Conservation (phyloP, 1,140 invertebrate genomes). For the Eumaeus atala region DNA sequence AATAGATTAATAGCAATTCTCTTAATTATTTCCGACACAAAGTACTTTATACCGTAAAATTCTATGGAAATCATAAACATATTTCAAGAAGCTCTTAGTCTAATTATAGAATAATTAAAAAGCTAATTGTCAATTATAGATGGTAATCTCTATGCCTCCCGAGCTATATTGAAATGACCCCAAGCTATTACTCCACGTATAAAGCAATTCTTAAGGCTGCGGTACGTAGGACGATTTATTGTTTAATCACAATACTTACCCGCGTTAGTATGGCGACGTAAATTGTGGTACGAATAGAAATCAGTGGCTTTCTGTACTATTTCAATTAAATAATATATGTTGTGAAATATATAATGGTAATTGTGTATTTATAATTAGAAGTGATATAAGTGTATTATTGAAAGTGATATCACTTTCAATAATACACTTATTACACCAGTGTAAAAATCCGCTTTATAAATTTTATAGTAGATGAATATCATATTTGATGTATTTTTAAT, state of each 20-base stretch:
- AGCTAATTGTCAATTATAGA: constrained; percentile 5
- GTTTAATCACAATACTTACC: constrained; percentile 68
- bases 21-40: too few relatives aligned
- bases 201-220: constrained; percentile 30
- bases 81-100: background rate
- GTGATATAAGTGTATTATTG: too few relatives aligned
- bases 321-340: constrained; percentile 6
- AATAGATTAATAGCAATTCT: too few relatives aligned
- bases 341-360: too few relatives aligned
- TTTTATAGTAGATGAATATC: too few relatives aligned
- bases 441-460: too few relatives aligned
- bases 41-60: too few relatives aligned
- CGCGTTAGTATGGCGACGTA: constrained; percentile 62
- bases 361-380: too few relatives aligned
- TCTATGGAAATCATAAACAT: constrained; percentile 1
- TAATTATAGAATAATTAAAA: constrained; percentile 8
- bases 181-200: background rate
- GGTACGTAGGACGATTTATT: constrained; percentile 51
- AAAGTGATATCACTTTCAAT: too few relatives aligned
- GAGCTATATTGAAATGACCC: constrained; percentile 1
- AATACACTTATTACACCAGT: too few relatives aligned
- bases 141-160: background rate
- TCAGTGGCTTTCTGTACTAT: constrained; percentile 21
- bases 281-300: constrained; percentile 53
- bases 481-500: too few relatives aligned